Evolutionary conservation across 2,797 vertebrate genomes (phyloP).

Genomic region (Semotilus atromaculatus): DNA sequence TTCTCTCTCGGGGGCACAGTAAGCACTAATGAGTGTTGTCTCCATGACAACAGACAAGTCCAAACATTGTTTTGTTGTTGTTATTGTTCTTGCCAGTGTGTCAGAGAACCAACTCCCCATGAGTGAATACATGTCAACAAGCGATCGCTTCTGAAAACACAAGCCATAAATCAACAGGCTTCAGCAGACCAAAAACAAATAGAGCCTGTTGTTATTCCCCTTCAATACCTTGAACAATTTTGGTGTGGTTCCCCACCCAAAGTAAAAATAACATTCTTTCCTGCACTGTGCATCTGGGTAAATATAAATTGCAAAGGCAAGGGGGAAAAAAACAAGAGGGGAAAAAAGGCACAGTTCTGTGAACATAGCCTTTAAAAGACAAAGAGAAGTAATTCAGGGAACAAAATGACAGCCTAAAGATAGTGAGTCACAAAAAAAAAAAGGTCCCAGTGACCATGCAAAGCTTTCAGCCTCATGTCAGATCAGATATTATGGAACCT

Average conservation of each 20-base stretch:
- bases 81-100: constrained; percentile 92
- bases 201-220: constrained; percentile 58
- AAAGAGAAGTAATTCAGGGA: constrained; percentile 25
- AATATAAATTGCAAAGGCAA: constrained; percentile 46
- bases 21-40: constrained; percentile 69
- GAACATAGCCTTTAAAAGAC: constrained; percentile 23
- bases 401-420: constrained; percentile 27
- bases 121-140: constrained; percentile 82
- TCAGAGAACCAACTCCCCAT: constrained; percentile 80
- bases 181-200: constrained; percentile 58
- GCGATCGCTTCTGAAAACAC: constrained; percentile 74
- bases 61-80: constrained; percentile 97
- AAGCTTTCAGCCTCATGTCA: constrained; percentile 39
- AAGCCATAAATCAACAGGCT: constrained; percentile 61
- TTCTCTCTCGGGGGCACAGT: constrained; percentile 53
- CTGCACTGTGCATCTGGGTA: constrained; percentile 52
- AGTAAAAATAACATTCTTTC: constrained; percentile 62
- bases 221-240: constrained; percentile 59
- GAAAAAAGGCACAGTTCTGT: constrained; percentile 27
- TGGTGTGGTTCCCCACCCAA: constrained; percentile 54
- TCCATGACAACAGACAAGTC: constrained; percentile 96
- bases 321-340: not conserved
- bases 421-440: constrained; percentile 14
- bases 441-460: constrained; percentile 13
- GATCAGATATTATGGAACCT: constrained; percentile 39